Conservation (phyloP, 2,113 vertebrate species). For the Heptranchias perlo region DNA sequence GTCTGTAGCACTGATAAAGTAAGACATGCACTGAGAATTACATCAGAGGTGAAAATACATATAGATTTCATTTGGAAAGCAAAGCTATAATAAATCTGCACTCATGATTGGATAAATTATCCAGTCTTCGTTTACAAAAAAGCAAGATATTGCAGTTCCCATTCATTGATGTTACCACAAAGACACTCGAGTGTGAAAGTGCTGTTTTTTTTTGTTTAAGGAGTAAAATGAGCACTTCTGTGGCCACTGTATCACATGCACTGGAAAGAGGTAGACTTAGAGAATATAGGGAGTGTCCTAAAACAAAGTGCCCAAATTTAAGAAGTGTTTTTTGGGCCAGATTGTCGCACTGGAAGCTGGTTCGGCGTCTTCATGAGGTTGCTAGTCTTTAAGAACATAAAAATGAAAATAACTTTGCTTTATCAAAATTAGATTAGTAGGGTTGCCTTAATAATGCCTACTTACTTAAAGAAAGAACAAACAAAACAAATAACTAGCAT, state of each 20-base stretch:
- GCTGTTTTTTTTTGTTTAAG: background rate
- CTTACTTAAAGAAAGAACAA: too few species aligned
- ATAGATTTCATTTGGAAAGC: background rate
- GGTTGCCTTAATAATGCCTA: background rate
- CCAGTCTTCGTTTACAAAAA: background rate
- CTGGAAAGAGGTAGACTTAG: background rate
- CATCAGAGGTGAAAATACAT: background rate
- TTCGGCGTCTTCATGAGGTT: background rate
- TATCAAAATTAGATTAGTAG: background rate
- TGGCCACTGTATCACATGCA: background rate
- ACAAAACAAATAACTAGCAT: background rate
- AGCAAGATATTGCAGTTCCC: background rate
- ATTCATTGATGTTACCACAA: background rate
- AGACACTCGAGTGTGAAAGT: background rate
- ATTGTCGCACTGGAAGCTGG: background rate
- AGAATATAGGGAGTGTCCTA: background rate
- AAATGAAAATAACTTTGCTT: background rate
- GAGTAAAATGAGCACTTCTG: background rate
- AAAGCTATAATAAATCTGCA: background rate
- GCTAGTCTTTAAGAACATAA: background rate
- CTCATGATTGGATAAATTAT: background rate
- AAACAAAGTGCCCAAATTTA: background rate
- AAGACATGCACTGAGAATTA: background rate
- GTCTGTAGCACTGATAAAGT: background rate
- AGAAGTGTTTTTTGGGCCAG: background rate